Conservation (phyloP, 2,888 invertebrate species). For the Morpho deidamia region DNA sequence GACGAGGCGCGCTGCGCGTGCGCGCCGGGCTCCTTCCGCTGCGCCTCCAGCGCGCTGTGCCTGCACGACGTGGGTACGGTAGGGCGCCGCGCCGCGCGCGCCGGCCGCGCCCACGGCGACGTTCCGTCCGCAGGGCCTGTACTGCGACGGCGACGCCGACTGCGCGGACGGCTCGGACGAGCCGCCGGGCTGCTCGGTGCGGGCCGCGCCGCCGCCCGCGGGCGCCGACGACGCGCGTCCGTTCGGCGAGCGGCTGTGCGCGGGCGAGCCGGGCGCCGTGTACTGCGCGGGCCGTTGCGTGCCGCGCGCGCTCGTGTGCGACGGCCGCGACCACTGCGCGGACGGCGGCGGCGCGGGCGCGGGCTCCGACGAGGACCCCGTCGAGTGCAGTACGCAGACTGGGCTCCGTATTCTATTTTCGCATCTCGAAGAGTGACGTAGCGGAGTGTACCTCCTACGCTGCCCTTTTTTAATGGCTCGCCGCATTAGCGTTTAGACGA, state of each 20-base stretch:
- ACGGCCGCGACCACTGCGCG: conserved; percentile 83
- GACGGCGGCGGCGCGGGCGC: conserved; percentile 79
- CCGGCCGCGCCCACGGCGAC: neutral
- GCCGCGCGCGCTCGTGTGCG: conserved; percentile 81
- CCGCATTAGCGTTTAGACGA: too few relatives aligned
- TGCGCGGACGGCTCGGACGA: conserved; percentile 87
- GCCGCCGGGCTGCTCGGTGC: conserved; percentile 54
- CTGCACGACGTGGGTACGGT: conserved; percentile 22
- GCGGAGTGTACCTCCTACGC: too few relatives aligned
- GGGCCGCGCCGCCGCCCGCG: conserved; percentile 29
- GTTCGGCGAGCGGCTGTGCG: conserved; percentile 38
- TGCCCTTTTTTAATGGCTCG: too few relatives aligned
- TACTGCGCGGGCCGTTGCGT: conserved; percentile 83
- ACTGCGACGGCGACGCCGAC: conserved; percentile 83
- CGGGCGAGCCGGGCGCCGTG: conserved; percentile 63
- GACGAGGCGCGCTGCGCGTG: conserved; percentile 76
- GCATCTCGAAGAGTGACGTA: too few relatives aligned
- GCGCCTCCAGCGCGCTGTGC: conserved; percentile 35
- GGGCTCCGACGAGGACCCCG: conserved; percentile 81
- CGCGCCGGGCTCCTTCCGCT: conserved; percentile 47
- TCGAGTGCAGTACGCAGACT: conserved; percentile 78
- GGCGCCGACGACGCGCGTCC: conserved; percentile 23
- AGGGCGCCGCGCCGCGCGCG: too few relatives aligned
- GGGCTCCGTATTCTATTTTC: too few relatives aligned
- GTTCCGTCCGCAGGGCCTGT: conserved; percentile 51